Percentiles rank a stretch among this genome's conserved stretches.
Evolutionary conservation across 2,113 vertebrate genomes (phyloP).

Genomic region (Rhodinocichla rosea): DNA sequence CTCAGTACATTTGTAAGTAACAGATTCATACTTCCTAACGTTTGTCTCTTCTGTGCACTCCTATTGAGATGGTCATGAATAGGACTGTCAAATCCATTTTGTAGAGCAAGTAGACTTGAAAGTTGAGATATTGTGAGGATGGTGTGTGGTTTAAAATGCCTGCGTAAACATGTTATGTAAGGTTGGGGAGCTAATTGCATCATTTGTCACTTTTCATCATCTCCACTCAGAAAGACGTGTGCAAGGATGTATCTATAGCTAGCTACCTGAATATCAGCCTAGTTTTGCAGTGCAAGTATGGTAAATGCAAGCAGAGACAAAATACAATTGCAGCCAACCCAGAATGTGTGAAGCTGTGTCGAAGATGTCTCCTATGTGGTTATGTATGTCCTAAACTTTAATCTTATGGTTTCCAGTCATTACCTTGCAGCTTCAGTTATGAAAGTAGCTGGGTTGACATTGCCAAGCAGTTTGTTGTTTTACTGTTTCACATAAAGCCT

Average conservation of each 20-base stretch:
- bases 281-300: background rate
- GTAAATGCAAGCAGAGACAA: background rate
- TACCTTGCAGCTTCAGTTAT: background rate
- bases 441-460: background rate
- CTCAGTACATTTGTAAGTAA: constrained; percentile 58
- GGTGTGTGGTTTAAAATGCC: constrained; percentile 34
- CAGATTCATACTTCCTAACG: constrained; percentile 54
- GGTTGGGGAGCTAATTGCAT: constrained; percentile 37
- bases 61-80: constrained; percentile 43
- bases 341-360: background rate
- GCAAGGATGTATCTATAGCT: background rate
- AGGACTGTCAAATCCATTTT: constrained; percentile 39
- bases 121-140: constrained; percentile 18
- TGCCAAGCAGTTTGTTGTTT: background rate
- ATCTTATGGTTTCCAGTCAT: background rate
- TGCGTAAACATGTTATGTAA: constrained; percentile 58
- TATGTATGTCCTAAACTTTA: background rate
- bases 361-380: background rate
- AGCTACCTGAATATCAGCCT: background rate
- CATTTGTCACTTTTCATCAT: constrained; percentile 45
- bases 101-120: constrained; percentile 28
- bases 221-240: background rate
- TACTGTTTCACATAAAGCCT: background rate
- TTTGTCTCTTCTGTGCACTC: constrained; percentile 57
- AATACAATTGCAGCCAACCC: background rate